phyloP scores from a whole-genome alignment of 1,140 invertebrate genomes.

The Berghia stephanieae region DNA sequence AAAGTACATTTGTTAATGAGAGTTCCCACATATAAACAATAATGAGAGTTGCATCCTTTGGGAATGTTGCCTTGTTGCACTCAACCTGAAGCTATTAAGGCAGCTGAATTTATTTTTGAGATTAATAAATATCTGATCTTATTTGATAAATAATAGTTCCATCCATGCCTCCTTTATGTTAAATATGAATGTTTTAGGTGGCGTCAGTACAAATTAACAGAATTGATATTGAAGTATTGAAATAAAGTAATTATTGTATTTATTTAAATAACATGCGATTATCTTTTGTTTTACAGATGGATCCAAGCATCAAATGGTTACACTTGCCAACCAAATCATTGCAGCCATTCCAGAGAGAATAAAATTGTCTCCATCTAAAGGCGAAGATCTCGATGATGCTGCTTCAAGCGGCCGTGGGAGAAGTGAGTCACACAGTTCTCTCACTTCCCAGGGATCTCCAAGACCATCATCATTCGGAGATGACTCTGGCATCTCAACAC shows the following conservation, averaged over 20 bases:
- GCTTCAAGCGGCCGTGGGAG: conserved; percentile 47
- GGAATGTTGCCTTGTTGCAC: too few species aligned
- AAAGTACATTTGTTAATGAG: too few species aligned
- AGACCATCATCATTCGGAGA: conserved; percentile 59
- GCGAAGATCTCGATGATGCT: conserved; percentile 45
- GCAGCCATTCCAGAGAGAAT: conserved; percentile 96
- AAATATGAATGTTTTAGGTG: too few species aligned
- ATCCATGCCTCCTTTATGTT: too few species aligned
- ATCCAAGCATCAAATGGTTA: conserved; percentile 84
- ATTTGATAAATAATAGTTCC: too few species aligned
- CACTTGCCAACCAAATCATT: conserved; percentile 96
- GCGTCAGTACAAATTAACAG: background rate
- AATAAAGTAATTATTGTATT: conserved; percentile 3
- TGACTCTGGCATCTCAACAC: conserved; percentile 64
- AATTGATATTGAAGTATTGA: background rate
- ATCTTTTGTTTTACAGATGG: conserved; percentile 72
- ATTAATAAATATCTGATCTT: too few species aligned
- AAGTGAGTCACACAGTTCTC: conserved; percentile 60
- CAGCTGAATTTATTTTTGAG: too few species aligned
- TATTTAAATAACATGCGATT: conserved; percentile 23
- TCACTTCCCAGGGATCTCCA: conserved; percentile 59
- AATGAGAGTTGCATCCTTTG: too few species aligned
- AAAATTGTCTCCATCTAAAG: conserved; percentile 71
- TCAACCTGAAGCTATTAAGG: too few species aligned
- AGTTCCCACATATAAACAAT: too few species aligned